Base-by-base conservation (phyloP, 1,140 invertebrate species). In the Xylocopa sonorina region DNA sequence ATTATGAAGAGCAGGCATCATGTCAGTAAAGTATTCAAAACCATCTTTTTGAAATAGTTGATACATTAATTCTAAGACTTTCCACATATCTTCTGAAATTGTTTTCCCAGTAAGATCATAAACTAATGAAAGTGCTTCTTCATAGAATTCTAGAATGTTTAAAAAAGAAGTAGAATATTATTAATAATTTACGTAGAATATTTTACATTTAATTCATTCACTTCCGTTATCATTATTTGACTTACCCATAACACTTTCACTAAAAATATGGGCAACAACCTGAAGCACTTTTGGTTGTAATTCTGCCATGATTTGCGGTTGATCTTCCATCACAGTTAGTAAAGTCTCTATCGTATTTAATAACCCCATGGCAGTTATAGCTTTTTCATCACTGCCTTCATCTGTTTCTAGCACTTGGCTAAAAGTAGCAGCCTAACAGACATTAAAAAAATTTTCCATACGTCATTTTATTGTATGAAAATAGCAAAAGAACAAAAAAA, bases 1-100 rank as follows among this genome's bases (percentile, higher is more conserved):
- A 93, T 99, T 99, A 91, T 99, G 98, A 21, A 99, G 94, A 2
- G 98, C 97, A 46, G 99, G 98, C 98, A 99, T 99, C 97, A 99
- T 99, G 87, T 99, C 99, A 57, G 96, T 98, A 90, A 99, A 99
- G 93, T 99, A 99, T 91, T 99, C 98, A 74, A 97, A 95, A 34
- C 98, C 98, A 92, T 99, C 98, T 88, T 98, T 98, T 91, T 98
- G 96, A 89, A 99, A 99, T 72, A 98, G 94, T 88, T 96, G 94
- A 91, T 98, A 98, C 82, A 99, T 94, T 80, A 98, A 94, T 89
- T 98, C 97, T 80, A 99, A 95, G 55, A 99, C 96, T 90, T 97
- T 96, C 99, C 99, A 99, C 97, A 99, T 98, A 88, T 98, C 97
- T 57, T 95, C 94, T 0, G 98, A 98, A 84, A 99, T 96, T 73